phyloP scores from a whole-genome alignment of 2,113 vertebrate genomes.

The Pavo muticus region DNA sequence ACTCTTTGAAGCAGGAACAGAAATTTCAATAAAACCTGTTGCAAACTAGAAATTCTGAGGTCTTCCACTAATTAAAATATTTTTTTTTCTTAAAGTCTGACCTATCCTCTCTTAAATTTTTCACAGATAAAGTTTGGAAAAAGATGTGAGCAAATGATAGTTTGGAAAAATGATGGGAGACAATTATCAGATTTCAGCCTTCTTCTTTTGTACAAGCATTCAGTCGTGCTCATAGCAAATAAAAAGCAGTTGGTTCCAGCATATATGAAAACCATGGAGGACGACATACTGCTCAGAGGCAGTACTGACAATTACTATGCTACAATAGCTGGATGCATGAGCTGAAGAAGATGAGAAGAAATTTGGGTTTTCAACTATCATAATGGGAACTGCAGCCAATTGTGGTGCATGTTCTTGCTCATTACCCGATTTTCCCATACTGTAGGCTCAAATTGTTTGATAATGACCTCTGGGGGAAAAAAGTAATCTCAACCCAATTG shows the following conservation, averaged over 20 bases:
- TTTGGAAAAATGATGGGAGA: neutral
- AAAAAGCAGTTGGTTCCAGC: neutral
- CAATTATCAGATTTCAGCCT: neutral
- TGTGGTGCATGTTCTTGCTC: neutral
- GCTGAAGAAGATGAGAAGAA: neutral
- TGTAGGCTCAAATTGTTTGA: neutral
- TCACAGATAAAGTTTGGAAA: neutral
- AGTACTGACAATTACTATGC: accelerated
- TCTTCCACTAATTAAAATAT: neutral
- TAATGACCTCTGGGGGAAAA: neutral
- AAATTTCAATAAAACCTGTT: neutral
- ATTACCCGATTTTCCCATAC: neutral
- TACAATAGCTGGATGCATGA: neutral
- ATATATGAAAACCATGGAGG: neutral
- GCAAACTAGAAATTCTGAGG: neutral
- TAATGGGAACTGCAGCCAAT: neutral
- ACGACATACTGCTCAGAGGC: neutral
- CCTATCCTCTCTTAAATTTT: neutral
- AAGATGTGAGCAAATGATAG: neutral
- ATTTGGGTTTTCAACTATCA: neutral
- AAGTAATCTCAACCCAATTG: neutral
- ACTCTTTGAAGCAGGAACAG: neutral
- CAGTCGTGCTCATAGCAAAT: neutral
- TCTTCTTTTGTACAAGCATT: neutral
- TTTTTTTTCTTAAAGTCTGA: neutral